Evolutionary conservation across 2,113 vertebrate genomes (phyloP), one percentile per base, ranked within the genome.

Genomic region (Pelobates fuscus): DNA sequence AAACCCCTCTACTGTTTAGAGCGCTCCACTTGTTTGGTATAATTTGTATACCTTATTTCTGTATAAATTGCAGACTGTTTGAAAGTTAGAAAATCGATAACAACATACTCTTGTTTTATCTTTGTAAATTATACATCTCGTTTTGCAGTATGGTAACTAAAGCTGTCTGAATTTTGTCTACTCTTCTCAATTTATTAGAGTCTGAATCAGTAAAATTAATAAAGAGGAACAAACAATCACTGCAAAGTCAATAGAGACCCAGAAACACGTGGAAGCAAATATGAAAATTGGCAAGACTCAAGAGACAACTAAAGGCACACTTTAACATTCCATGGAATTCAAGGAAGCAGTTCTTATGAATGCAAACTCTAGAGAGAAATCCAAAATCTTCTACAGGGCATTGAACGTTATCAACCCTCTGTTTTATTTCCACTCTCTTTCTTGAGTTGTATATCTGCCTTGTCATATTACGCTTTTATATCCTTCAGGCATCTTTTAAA

Each of bases 391-490:
- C 52, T 70, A 24, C 73, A 32, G 67, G 32, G 59, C 75, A 73
- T 69, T 83, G 82, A 87, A 83, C 80, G 81, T 86, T 75, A 41
- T 78, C 66, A 83, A 80, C 79, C 76, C 55, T 43, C 78, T 55
- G 1, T 82, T 84, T 80, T 62, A 80, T 82, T 87, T 81, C 57
- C 78, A 10, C 15, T 81, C 52, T 78, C 71, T 76, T 75, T 77
- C 61, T 80, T 83, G 52, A 41, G 63, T 54, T 66, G 57, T 71
- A 68, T 80, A 75, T 81, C 81, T 63, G 71, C 73, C 70, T 74
- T 79, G 70, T 83, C 78, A 81, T 77, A 66, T 67, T 85, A 83
- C 25, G 27, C 76, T 82, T 70, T 87, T 82, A 43, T 15, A 62
- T 84, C 49, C 81, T 80, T 46, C 74, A 83, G 24, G 14, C 63